Evolutionary conservation across 1,140 invertebrate species (phyloP), one percentile per base, ranked within the genome.

Genomic region (Brachionus rotundiformis): DNA sequence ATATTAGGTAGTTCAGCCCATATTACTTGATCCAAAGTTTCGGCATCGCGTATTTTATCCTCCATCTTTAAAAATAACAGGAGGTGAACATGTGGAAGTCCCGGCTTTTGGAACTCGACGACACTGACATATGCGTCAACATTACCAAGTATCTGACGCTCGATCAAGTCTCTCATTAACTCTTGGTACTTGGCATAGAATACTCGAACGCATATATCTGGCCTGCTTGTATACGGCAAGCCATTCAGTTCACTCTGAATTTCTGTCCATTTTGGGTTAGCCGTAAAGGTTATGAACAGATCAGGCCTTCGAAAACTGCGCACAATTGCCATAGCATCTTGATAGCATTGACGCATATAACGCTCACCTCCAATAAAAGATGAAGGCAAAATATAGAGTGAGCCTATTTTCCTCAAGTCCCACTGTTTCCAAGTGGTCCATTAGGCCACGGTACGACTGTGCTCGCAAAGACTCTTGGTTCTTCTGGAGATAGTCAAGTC

Each of bases 51-150:
- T 19, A 83, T 19, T 29, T 73, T 49, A 31, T 84, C 76, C 29
- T 73, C 54, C 6, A 47, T 63, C 10, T 36, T 71, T 75, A 87
- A 85, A 86, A 85, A 89, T 19, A 90, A 54, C 19, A 90, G 83
- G 68, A 90, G 87, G 83, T 90, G 90, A 8, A 85, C 85, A 87
- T 91, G 90, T 1, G 89, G 88, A 31, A 90, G 83, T 11, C 89
- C 88, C 80, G 88, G 84, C 83, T 90, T 90, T 84, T 90, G 89
- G 85, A 87, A 91, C 84, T 91, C 90, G 33, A 90, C 82, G 16
- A 85, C 82, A 81, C 87, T 87, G 85, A 88, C 83, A 41, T 83
- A 86, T 31, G 86, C 87, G 13, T 80, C 44, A 31, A 84, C 82
- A 59, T 83, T 75, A 16, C 89, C 87, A 84, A 87, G 86, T 1